Evolutionary conservation across 2,797 vertebrate species (phyloP), one percentile per base, ranked within the genome.

Genomic region (Centropyge bicolor): DNA sequence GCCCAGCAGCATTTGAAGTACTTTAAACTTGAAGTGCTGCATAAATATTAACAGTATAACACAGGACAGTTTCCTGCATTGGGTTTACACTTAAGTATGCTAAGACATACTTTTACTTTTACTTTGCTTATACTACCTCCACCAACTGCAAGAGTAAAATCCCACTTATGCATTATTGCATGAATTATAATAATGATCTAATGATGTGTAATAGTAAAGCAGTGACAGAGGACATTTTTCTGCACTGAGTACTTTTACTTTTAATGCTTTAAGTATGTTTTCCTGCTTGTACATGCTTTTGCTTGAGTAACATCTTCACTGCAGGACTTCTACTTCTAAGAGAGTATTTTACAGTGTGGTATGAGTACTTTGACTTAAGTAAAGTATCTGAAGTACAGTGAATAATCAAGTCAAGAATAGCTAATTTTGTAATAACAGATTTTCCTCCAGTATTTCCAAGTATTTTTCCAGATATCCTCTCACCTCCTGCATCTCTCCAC

Each of bases 401-500:
- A 27, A 11, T 19, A 20, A 36, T 31, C 9, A 11, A 22, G 17
- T 54, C 0, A 17, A 3, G 19, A n/a, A n/a, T n/a, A n/a, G n/a
- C n/a, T n/a, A n/a, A n/a, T n/a, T n/a, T n/a, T n/a, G n/a, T n/a
- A n/a, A 31, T 31, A 31, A 31, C 27, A 31, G 27, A 31, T 31
- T 31, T 31, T n/a, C n/a, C n/a, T n/a, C n/a, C n/a, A n/a, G n/a
- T n/a, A n/a, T n/a, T 31, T 31, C 27, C 27, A 31, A 31, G 27
- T 31, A 31, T 31, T 31, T 31, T 31, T 31, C 27, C 27, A 31
- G 27, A 31, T 31, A 31, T n/a, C 19, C 20, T 72, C 94, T 93
- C 68, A 92, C 98, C 98, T 97, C 56, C 91, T 93, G 80, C 96
- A 98, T 6, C 98, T 95, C 43, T 99, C 97, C 90, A 99, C 98